Base-by-base conservation (phyloP, 2,797 vertebrate genomes). In the Pteropus rufus region DNA sequence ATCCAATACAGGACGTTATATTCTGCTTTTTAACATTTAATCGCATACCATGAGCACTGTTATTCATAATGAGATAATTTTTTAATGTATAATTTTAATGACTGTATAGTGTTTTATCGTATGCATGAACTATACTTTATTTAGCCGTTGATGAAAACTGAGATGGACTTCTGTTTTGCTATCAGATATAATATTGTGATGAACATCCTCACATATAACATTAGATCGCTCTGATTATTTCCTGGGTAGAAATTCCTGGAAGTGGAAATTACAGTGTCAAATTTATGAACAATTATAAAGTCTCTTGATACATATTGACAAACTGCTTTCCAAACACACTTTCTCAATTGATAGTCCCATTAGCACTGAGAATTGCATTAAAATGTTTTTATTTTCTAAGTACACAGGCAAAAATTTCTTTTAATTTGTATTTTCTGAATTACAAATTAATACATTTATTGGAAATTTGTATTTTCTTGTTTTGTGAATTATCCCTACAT, bases 341-440 rank as follows among this genome's bases (percentile, higher is more conserved):
- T 2, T 79, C 36, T 49, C 49, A 29, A 21, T 23, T 90, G n/a
- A 49, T 79, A 36, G 46, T 91, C 58, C 29, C 79, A 70, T 75
- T 52, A 85, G 14, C 44, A 34, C 12, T 52, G 52, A 79, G 36
- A 93, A 75, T 41, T 93, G 18, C n/a, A 64, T 91, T 95, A 36
- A 81, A 46, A 60, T 14, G 21, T 54, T 46, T 91, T 44, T 36
- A 5, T 92, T 77, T 84, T 84, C 64, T 69, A 69, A 82, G 41
- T 41, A 10, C 72, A 46, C 19, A 81, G 31, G 70, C 44, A 93
- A 91, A 93, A 31, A 75, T 88, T 76, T 81, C 69, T 72, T 89
- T 62, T 77, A 81, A 82, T 92, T 94, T 96, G 10, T 26, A 91
- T 91, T 89, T 92, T 52, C 52, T 91, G 46, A 93, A 75, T 83